Percentiles rank a stretch among this genome's conserved stretches.
Evolutionary conservation across 2,888 invertebrate genomes (phyloP).

Genomic region (Zonitis immaculata): DNA sequence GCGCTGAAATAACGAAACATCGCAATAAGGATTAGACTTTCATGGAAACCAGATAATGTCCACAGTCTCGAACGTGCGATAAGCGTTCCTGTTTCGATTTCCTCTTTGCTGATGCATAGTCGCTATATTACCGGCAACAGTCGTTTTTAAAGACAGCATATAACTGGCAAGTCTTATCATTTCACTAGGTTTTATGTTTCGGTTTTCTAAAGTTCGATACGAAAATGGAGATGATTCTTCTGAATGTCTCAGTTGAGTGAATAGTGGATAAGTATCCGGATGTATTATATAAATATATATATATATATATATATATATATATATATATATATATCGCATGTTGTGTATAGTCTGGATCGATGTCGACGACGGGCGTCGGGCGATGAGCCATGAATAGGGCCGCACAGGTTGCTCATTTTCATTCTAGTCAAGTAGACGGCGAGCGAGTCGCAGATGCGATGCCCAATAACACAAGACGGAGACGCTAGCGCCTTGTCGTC

Average conservation of each 20-base stretch:
- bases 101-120: neutral
- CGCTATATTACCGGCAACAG: neutral
- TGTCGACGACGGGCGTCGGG: slow-evolving; percentile 12
- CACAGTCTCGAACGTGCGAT: neutral
- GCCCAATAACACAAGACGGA: slow-evolving; percentile 42
- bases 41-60: neutral
- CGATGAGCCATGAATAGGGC: slow-evolving; percentile 31
- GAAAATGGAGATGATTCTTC: neutral
- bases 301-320: too few species aligned
- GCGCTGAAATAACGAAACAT: neutral
- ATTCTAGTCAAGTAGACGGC: slow-evolving; percentile 42
- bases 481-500: slow-evolving; percentile 43
- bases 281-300: too few species aligned
- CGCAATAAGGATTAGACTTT: neutral
- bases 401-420: slow-evolving; percentile 31
- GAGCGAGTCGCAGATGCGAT: slow-evolving; percentile 45
- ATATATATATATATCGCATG: neutral
- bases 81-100: neutral
- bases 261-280: neutral
- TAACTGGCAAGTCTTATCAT: neutral
- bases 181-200: neutral
- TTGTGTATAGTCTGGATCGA: slow-evolving; percentile 2
- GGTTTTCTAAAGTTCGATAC: neutral
- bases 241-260: neutral
- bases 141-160: neutral